Conservation (phyloP, 2,113 vertebrate species). For the Cyprinodon variegatus region DNA sequence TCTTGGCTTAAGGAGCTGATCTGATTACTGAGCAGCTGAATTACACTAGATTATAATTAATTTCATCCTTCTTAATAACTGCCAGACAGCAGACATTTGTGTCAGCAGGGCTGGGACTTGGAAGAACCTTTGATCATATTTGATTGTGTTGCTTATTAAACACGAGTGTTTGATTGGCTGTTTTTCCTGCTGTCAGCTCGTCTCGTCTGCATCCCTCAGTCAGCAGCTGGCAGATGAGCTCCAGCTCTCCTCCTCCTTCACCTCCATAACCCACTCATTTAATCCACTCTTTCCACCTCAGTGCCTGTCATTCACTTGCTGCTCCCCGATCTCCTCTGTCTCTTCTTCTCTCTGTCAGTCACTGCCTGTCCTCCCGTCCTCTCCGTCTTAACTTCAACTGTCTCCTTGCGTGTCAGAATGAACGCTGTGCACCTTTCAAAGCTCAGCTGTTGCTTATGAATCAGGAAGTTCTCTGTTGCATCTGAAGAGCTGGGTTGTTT, state of each 20-base stretch:
- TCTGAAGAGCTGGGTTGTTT: neutral
- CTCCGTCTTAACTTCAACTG: constrained; percentile 8
- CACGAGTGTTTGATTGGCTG: no score
- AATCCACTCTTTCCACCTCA: constrained; percentile 27
- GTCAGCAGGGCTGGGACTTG: neutral
- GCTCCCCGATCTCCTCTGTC: neutral
- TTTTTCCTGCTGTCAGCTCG: neutral
- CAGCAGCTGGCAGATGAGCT: constrained; percentile 19
- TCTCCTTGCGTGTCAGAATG: neutral
- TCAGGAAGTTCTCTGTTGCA: neutral
- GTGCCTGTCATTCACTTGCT: constrained; percentile 12
- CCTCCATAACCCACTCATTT: constrained; percentile 35
- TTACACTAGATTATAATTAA: no score
- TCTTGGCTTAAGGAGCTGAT: no score
- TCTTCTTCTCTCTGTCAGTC: constrained; percentile 15
- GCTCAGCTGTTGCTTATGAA: neutral
- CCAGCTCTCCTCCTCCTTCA: constrained; percentile 21
- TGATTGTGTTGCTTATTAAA: neutral
- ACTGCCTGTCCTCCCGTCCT: constrained; percentile 19
- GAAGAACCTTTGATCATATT: neutral
- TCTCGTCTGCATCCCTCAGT: constrained; percentile 15
- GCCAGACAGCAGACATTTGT: neutral
- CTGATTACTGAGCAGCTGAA: no score
- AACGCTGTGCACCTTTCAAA: constrained; percentile 19
- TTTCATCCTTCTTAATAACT: no score